Percentiles rank a stretch among this genome's conserved stretches.
phyloP scores from a whole-genome alignment of 2,113 vertebrate species.

The Urocynchramus pylzowi region DNA sequence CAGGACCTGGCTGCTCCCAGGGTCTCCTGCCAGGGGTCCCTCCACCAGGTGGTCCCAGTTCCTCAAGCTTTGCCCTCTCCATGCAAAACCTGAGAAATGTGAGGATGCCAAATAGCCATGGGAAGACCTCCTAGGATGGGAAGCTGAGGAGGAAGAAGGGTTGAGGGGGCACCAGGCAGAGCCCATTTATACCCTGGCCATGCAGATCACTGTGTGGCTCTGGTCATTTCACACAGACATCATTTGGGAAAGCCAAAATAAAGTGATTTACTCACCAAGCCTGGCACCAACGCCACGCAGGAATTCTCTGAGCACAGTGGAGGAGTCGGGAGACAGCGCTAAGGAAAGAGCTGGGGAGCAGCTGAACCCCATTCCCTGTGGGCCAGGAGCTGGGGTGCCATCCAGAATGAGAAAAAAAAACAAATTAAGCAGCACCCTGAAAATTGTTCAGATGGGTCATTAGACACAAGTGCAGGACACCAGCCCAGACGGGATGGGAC shows the following conservation, averaged over 20 bases:
- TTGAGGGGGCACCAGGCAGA: neutral
- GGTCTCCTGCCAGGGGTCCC: neutral
- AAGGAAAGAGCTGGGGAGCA: neutral
- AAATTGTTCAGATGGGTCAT: neutral
- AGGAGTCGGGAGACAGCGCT: neutral
- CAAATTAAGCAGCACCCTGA: slow-evolving; percentile 33
- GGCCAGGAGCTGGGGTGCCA: neutral
- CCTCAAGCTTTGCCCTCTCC: neutral
- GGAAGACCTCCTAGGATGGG: neutral
- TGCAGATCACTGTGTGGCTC: neutral
- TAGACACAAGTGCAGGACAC: neutral
- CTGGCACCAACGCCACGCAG: neutral
- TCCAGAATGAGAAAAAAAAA: neutral
- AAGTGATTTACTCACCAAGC: slow-evolving; percentile 51
- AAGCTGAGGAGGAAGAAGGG: neutral
- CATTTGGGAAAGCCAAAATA: neutral
- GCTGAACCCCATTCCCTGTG: neutral
- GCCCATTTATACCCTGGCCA: neutral
- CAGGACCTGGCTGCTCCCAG: neutral
- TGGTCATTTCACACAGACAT: neutral
- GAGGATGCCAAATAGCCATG: neutral
- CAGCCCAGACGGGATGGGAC: neutral
- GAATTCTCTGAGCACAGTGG: neutral
- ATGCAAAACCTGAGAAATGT: neutral
- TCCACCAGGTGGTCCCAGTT: rapidly evolving